phyloP scores from a whole-genome alignment of 2,888 invertebrate genomes.

The Harmothoe impar region DNA sequence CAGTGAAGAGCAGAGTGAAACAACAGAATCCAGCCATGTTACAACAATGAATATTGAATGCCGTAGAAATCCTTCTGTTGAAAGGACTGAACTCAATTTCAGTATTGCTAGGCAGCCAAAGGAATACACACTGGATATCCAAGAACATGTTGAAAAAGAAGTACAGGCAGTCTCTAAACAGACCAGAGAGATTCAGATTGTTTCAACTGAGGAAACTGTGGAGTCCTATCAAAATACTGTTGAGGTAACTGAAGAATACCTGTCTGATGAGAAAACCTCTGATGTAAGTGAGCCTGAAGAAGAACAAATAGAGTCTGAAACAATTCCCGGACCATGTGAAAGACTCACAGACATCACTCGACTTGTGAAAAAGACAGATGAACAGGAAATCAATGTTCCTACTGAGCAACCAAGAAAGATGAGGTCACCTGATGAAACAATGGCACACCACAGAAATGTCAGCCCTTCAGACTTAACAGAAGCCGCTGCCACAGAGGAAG shows the following conservation, averaged over 20 bases:
- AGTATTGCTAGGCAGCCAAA: neutral
- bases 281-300: slow-evolving; percentile 60
- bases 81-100: neutral
- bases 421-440: neutral
- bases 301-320: neutral
- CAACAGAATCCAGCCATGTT: neutral
- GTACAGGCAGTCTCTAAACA: neutral
- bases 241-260: neutral
- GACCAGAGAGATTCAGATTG: neutral
- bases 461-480: slow-evolving; percentile 44
- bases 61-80: neutral
- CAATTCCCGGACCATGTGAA: neutral
- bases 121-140: neutral
- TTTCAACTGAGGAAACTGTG: neutral
- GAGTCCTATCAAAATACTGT: neutral
- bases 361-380: neutral
- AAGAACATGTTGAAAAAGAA: neutral
- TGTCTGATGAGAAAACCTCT: slow-evolving; percentile 27
- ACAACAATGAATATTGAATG: neutral
- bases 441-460: slow-evolving; percentile 15
- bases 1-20: neutral
- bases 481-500: slow-evolving; percentile 11
- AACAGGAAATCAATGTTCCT: neutral
- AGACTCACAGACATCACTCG: neutral
- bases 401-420: neutral